These are phyloP conservation scores for Hofmannophila pseudospretella DNA, from an alignment of 2,888 invertebrate genomes.

Conservation along the genomic window DNA sequence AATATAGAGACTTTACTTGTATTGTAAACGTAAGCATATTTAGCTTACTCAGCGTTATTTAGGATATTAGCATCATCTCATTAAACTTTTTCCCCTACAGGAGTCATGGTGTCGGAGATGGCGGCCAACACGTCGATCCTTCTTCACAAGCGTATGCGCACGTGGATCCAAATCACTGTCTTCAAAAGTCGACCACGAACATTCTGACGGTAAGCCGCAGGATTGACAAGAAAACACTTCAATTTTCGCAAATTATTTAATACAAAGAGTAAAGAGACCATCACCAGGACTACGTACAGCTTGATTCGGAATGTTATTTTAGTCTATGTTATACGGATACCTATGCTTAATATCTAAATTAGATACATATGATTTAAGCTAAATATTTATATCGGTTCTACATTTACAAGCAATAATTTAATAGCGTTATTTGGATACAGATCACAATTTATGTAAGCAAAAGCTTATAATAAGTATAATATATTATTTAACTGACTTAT, in stretches of 20 bases:
- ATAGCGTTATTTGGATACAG: slow-evolving; percentile 64
- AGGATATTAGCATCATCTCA: not conserved
- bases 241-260: slow-evolving; percentile 36
- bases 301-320: slow-evolving; percentile 33
- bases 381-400: slow-evolving; percentile 47
- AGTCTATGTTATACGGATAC: slow-evolving; percentile 13
- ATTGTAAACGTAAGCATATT: too few species aligned
- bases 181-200: slow-evolving; percentile 59
- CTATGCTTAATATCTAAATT: slow-evolving; percentile 23
- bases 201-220: slow-evolving; percentile 62
- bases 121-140: slow-evolving; percentile 69
- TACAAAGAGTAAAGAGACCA: slow-evolving; percentile 60
- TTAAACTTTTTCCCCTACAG: slow-evolving; percentile 45
- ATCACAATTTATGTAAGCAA: slow-evolving; percentile 64
- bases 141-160: slow-evolving; percentile 61
- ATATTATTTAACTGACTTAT: slow-evolving; percentile 66
- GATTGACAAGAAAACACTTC: slow-evolving; percentile 18
- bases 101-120: slow-evolving; percentile 82
- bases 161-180: slow-evolving; percentile 66
- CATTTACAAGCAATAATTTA: slow-evolving; percentile 69
- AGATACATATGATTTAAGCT: slow-evolving; percentile 47
- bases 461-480: slow-evolving; percentile 37
- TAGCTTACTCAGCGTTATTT: too few species aligned
- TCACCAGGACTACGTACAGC: slow-evolving; percentile 63
- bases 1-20: too few species aligned